Conservation (phyloP, 2,113 vertebrate genomes). For the Dicentrarchus labrax region DNA sequence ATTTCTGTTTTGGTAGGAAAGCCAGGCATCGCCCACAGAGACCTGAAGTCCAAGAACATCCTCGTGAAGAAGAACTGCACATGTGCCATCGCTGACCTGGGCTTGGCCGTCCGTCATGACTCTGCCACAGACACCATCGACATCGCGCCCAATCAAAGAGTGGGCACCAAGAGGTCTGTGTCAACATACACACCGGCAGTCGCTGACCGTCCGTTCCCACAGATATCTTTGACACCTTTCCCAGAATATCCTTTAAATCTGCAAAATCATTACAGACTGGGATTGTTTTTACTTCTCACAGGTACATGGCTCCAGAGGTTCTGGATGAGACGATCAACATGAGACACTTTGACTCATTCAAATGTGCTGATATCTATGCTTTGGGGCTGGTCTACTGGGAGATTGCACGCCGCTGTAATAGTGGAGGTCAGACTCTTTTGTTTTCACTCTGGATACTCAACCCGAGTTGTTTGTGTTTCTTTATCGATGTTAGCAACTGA, state of each 20-base stretch:
- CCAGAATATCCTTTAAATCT: conserved; percentile 7
- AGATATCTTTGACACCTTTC: conserved; percentile 25
- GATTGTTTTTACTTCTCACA: conserved; percentile 68
- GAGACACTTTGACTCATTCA: conserved; percentile 98
- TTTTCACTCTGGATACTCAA: conserved; percentile 36
- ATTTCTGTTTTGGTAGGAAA: conserved; percentile 84
- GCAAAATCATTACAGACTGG: neutral
- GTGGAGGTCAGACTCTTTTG: conserved; percentile 87
- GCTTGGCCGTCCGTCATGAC: conserved; percentile 94
- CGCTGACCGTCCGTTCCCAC: conserved; percentile 1
- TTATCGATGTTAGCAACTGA: neutral
- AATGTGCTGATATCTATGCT: conserved; percentile 97
- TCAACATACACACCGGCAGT: neutral
- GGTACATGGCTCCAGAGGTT: conserved; percentile 98
- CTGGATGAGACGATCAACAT: conserved; percentile 97
- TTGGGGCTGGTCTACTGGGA: conserved; percentile 97
- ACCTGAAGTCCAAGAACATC: conserved; percentile 98
- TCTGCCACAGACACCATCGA: conserved; percentile 94
- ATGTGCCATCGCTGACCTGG: conserved; percentile 95
- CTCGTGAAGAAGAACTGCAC: conserved; percentile 96
- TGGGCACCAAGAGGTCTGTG: conserved; percentile 94
- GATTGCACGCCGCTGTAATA: conserved; percentile 93
- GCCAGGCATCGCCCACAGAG: conserved; percentile 96
- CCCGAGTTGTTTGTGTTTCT: conserved; percentile 24
- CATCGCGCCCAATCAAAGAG: conserved; percentile 96